Evolutionary conservation across 1,140 invertebrate genomes (phyloP).

Genomic region (Triops longicaudatus): DNA sequence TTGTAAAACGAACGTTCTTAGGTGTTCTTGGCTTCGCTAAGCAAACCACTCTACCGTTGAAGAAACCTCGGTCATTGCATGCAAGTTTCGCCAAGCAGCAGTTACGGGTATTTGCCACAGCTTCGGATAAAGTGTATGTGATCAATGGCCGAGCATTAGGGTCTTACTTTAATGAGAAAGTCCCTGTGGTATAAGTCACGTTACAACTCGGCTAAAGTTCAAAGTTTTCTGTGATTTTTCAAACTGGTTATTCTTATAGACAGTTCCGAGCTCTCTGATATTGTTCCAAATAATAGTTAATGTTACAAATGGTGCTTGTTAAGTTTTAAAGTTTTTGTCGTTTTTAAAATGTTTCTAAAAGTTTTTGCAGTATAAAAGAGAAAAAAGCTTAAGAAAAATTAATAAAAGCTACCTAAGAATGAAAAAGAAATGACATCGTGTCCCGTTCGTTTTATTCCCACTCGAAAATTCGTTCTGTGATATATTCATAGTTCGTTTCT

Average conservation of each 20-base stretch:
- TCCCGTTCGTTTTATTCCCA: no score
- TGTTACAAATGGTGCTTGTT: background rate
- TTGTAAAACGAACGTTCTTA: background rate
- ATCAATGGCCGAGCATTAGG: background rate
- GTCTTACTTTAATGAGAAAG: background rate
- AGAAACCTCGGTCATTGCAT: background rate
- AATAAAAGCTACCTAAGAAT: no score
- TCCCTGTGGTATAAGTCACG: background rate
- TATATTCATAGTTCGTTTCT: no score
- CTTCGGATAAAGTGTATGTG: background rate
- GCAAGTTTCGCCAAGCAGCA: background rate
- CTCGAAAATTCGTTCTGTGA: no score
- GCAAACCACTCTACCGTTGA: background rate
- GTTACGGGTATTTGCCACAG: background rate
- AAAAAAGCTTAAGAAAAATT: no score
- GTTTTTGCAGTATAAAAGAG: no score
- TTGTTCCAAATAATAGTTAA: background rate
- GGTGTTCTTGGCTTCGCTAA: background rate
- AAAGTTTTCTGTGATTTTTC: background rate
- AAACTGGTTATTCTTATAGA: background rate
- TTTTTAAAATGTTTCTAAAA: background rate
- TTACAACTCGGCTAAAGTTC: background rate
- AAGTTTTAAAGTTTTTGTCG: background rate
- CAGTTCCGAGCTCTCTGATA: background rate
- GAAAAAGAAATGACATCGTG: no score